A percentile compares a stretch with the other conserved stretches of the same genome.
Evolutionary conservation across 2,797 vertebrate species (phyloP).

Genomic region (Orientallactaga sibirica): DNA sequence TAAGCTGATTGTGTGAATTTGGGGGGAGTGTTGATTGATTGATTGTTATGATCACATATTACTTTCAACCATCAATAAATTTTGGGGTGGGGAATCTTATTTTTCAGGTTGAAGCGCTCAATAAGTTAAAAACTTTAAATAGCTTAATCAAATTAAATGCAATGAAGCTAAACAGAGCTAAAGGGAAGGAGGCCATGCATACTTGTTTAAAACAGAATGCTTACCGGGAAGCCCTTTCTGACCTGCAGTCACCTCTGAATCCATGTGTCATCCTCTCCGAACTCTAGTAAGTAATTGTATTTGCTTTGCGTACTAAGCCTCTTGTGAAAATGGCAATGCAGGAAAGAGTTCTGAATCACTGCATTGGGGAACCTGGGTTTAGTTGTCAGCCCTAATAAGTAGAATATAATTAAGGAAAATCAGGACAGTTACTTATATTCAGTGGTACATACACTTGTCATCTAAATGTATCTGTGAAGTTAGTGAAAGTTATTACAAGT

Average conservation of each 20-base stretch:
- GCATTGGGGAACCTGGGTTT: not conserved
- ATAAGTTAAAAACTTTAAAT: conserved; percentile 97
- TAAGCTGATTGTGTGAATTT: not conserved
- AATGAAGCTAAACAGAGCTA: conserved; percentile 94
- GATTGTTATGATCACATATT: not conserved
- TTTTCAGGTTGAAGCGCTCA: conserved; percentile 97
- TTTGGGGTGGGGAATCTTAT: conserved; percentile 60
- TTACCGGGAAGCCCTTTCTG: conserved; percentile 95
- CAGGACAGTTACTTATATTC: not conserved
- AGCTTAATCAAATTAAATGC: conserved; percentile 97
- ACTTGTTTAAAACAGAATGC: conserved; percentile 96
- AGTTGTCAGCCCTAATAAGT: not conserved
- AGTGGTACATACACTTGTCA: not conserved
- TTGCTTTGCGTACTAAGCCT: not conserved
- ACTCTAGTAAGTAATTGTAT: conserved; percentile 92
- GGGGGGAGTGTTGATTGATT: not conserved
- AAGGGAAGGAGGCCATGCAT: conserved; percentile 96
- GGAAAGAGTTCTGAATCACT: not conserved
- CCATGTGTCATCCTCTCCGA: conserved; percentile 95
- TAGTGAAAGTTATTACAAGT: conserved; percentile 35
- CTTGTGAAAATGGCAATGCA: conserved; percentile 11
- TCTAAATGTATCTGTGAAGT: not conserved
- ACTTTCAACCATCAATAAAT: conserved; percentile 66
- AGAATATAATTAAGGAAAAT: conserved; percentile 8
- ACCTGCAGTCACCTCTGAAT: conserved; percentile 96